Evolutionary conservation across 2,888 invertebrate genomes (phyloP).

Genomic region (Melipona bicolor): DNA sequence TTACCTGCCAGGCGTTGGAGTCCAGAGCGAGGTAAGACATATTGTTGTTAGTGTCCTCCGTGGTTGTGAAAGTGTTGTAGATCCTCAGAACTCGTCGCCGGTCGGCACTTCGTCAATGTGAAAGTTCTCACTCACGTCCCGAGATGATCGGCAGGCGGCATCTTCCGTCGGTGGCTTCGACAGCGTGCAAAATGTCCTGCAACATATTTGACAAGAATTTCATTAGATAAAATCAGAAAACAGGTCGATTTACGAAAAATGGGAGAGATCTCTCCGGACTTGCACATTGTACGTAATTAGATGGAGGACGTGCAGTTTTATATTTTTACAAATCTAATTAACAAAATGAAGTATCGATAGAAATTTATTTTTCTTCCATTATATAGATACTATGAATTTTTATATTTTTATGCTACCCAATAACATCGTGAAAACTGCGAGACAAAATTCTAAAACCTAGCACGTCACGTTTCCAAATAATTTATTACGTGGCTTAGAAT

Average conservation of each 20-base stretch:
- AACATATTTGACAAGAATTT: slow-evolving; percentile 23
- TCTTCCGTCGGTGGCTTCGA: slow-evolving; percentile 67
- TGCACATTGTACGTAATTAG: too few species aligned
- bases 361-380: too few species aligned
- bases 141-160: slow-evolving; percentile 63
- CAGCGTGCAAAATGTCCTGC: slow-evolving; percentile 47
- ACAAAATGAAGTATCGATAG: too few species aligned
- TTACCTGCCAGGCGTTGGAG: slow-evolving; percentile 85
- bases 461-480: not conserved
- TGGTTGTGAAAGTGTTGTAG: slow-evolving; percentile 60
- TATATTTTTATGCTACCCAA: not conserved
- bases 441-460: not conserved
- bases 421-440: not conserved
- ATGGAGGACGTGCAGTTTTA: too few species aligned
- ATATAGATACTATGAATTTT: too few species aligned
- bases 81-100: slow-evolving; percentile 43
- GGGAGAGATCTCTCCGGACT: not conserved
- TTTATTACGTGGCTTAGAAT: not conserved
- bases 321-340: too few species aligned
- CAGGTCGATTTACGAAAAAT: not conserved
- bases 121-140: slow-evolving; percentile 71
- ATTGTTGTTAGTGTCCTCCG: slow-evolving; percentile 75
- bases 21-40: slow-evolving; percentile 85
- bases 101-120: slow-evolving; percentile 49
- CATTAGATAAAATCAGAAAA: not conserved